Evolutionary conservation across 2,113 vertebrate genomes (phyloP).

Genomic region (Protobothrops flavoviridis): DNA sequence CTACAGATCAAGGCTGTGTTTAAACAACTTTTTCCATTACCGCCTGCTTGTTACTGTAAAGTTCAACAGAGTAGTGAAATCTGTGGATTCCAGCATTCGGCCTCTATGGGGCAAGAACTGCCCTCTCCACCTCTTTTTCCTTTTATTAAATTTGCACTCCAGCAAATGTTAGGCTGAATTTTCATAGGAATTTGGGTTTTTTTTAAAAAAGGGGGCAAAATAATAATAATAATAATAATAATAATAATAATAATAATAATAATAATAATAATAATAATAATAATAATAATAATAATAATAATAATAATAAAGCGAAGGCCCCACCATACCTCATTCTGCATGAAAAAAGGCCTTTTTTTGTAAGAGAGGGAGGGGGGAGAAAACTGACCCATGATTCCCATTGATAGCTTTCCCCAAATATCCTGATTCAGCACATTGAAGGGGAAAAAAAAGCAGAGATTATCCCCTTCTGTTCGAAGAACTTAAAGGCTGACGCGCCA

Average conservation of each 20-base stretch:
- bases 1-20: constrained; percentile 53
- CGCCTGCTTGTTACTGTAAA: constrained; percentile 24
- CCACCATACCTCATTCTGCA: constrained; percentile 30
- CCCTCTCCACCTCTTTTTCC: not conserved
- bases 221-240: not conserved
- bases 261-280: too few species aligned
- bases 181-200: constrained; percentile 71
- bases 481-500: constrained; percentile 87
- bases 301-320: not conserved
- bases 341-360: constrained; percentile 77
- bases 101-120: constrained; percentile 51
- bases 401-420: constrained; percentile 81
- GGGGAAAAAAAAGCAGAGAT: constrained; percentile 88
- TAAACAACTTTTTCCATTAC: constrained; percentile 10
- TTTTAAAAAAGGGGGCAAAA: not conserved
- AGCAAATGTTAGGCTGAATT: constrained; percentile 83
- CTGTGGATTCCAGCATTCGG: constrained; percentile 52
- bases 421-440: constrained; percentile 88
- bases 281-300: too few species aligned
- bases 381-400: constrained; percentile 78
- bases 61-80: constrained; percentile 46
- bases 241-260: too few species aligned
- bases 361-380: constrained; percentile 67
- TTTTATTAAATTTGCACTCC: constrained; percentile 48
- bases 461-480: constrained; percentile 83